phyloP scores from a whole-genome alignment of 2,113 vertebrate genomes.

The Orycteropus afer region DNA sequence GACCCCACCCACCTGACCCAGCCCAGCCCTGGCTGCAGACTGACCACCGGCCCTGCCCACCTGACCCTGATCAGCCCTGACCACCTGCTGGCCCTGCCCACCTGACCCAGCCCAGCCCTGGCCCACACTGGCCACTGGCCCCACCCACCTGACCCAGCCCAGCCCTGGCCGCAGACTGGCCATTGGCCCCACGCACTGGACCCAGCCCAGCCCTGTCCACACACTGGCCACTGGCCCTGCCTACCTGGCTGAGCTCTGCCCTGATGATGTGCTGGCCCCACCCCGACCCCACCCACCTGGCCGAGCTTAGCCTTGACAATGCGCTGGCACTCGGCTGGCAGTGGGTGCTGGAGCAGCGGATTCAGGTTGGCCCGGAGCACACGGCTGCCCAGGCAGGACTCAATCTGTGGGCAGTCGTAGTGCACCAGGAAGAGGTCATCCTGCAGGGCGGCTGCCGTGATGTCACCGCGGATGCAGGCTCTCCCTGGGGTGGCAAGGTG shows the following conservation, averaged over 20 bases:
- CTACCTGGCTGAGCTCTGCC: not conserved
- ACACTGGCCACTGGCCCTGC: not conserved
- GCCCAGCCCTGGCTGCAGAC: too few relatives aligned
- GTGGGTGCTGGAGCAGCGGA: constrained; percentile 25
- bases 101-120: not conserved
- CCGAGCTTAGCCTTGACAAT: constrained; percentile 81
- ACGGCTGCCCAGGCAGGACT: constrained; percentile 71
- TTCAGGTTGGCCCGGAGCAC: constrained; percentile 76
- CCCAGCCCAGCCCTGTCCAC: fast-evolving
- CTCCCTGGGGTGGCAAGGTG: not conserved
- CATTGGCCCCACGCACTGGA: too few relatives aligned
- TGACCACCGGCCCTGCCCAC: fast-evolving
- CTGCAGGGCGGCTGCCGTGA: constrained; percentile 29
- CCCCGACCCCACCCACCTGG: constrained; percentile 67
- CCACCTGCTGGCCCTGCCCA: not conserved
- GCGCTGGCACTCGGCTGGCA: fast-evolving
- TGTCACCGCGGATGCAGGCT: not conserved
- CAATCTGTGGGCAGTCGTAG: constrained; percentile 59
- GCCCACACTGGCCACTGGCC: too few relatives aligned
- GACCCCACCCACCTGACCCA: too few relatives aligned
- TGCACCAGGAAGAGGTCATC: fast-evolving
- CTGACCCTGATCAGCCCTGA: not conserved
- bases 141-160: too few relatives aligned
- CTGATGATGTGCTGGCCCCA: not conserved
- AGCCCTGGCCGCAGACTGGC: not conserved